Conservation (phyloP, 1,140 invertebrate genomes). For the Mamestra configurata region DNA sequence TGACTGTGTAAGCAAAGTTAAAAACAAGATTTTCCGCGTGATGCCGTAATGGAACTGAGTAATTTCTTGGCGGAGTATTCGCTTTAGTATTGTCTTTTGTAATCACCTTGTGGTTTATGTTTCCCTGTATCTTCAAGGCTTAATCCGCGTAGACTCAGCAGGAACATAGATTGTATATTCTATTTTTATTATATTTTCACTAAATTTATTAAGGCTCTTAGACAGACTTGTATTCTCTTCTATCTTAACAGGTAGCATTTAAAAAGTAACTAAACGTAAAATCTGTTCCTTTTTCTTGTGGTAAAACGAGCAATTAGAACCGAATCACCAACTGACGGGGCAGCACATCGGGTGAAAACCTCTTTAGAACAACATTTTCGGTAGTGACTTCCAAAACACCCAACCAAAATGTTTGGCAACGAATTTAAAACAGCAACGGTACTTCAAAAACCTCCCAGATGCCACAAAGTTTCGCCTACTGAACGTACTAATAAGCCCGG, state of each 20-base stretch:
- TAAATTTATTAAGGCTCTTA: no score
- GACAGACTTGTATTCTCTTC: no score
- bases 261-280: no score
- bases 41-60: conserved; percentile 18
- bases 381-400: no score
- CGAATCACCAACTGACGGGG: no score
- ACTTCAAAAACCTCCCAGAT: background rate
- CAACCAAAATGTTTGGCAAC: background rate
- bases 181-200: background rate
- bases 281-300: no score
- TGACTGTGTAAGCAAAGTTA: conserved; percentile 2
- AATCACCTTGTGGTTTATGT: background rate
- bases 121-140: conserved; percentile 1
- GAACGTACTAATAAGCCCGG: background rate
- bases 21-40: conserved; percentile 39
- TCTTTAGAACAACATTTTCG: no score
- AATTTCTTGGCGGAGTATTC: conserved; percentile 20
- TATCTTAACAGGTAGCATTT: no score
- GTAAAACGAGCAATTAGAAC: no score
- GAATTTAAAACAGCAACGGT: background rate
- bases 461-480: background rate
- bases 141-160: background rate
- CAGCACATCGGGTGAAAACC: no score
- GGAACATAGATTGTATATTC: background rate
- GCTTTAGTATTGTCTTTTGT: conserved; percentile 15